Evolutionary conservation across 2,797 vertebrate species (phyloP), one percentile per base, ranked within the genome.

Genomic region (Coreius guichenoti): DNA sequence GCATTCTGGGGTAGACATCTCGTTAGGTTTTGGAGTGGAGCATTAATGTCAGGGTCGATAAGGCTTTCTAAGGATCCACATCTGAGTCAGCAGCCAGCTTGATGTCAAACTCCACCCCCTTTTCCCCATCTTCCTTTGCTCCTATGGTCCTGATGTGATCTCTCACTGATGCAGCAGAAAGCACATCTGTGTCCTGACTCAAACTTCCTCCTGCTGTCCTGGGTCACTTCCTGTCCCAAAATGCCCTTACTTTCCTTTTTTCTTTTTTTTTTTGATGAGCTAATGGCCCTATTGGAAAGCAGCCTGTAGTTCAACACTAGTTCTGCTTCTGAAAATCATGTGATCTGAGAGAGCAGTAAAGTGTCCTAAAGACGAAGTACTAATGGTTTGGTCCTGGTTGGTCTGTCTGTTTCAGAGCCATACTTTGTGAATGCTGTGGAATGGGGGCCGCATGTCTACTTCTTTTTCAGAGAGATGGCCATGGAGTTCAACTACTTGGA

Each of bases 401-500:
- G 6, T 86, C 61, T 87, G 6, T 86, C 63, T 87, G 33, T 88
- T 56, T 21, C 88, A 99, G 98, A 99, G 92, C 98, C 98, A 0
- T 98, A 96, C 89, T 99, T 99, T 0, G 96, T 99, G 89, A 98
- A 97, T 0, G 95, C 97, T 0, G 97, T 99, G 90, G 98, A 99
- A 85, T 99, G 98, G 97, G 97, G 95, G 76, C 95, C 95, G 82
- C 98, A 99, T 77, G 96, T 99, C 89, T 99, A 99, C 92, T 99
- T 99, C 95, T 99, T 99, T 95, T 99, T 99, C 94, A 93, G 97
- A 80, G 98, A 99, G 93, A 98, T 99, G 2, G 98, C 98, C 49
- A 98, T 99, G 96, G 98, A 99, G 93, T 98, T 98, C 90, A 99
- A 97, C 93, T 98, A 98, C 91, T 93, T 99, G 92, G 98, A 99